Base-by-base conservation (phyloP, 2,797 vertebrate genomes). In the Poeciliopsis infans region DNA sequence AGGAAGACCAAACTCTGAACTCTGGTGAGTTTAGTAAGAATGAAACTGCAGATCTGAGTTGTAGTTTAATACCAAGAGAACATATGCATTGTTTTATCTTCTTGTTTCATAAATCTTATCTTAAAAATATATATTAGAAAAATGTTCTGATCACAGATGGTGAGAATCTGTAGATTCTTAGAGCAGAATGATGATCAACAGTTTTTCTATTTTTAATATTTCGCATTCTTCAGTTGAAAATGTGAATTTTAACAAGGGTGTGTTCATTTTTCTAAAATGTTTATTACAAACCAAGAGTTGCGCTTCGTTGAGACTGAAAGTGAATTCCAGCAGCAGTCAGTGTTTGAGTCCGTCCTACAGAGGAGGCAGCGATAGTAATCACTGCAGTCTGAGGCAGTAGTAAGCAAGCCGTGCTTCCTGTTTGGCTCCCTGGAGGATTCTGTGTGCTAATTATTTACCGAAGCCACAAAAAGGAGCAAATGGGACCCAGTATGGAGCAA, bases 381-480 rank as follows among this genome's bases (percentile, higher is more conserved):
- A 95, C 94, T 94, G 91, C 88, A 93, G 93, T 82, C 91, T 76
- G 76, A 90, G 91, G 79, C 88, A 91, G 87, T 84, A 89, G 88
- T 91, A 90, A 93, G 93, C 89, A 88, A 91, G 83, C 87, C 90
- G 74, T 93, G 92, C 93, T 95, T 96, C 94, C 93, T 95, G 94
- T 90, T 89, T 89, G 82, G 89, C 83, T 83, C 91, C 91, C 86
- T 74, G 70, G 88, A 90, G 91, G 92, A 91, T 88, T 92, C 88
- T 49, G 85, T 90, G 92, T 91, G 90, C 94, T 95, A 96, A 96
- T 95, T 95, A 95, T 96, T 95, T 95, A 95, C 94, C 94, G 94
- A 94, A 94, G 94, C 94, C 93, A 93, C 93, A 94, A 94, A 93
- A 93, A 90, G 90, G 91, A 94, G 93, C 91, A 92, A 94, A 95